Base-by-base conservation (phyloP, 1,140 invertebrate species). In the Tetramorium parvispinum region DNA sequence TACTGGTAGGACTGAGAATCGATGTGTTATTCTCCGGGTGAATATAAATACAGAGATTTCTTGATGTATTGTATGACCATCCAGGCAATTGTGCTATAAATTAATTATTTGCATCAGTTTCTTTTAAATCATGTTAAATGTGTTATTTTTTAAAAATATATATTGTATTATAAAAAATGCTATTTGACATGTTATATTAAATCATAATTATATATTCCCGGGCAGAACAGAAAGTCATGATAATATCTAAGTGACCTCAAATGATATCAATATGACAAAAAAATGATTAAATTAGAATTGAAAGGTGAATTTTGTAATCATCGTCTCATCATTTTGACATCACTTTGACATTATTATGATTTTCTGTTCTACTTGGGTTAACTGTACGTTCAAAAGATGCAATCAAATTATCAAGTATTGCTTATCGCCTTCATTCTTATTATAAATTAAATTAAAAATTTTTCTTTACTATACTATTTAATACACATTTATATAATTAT, bases 61-160 rank as follows among this genome's bases (percentile, higher is more conserved):
- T 95, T 43, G 97, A 97, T 13, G 96, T 97, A 89, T 97, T 97
- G 57, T 96, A 95, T 63, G 96, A 96, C 97, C 97, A 98, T 63
- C 97, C 97, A 21, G 96, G 95, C 82, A 97, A 95, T 83, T 96
- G 95, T 66, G 94, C 96, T 97, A 94, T 40, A 96, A 96, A 91
- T 87, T 77, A 83, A 73, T 86, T 73, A 51, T 77, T 88, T 55
- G 40, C 6, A 21, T 49, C 13, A 83, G n/a, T 13, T 88, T 61
- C 32, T 5, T 24, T 43, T 75, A 75, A 55, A 75, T 21, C 13
- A 53, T 53, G 10, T 71, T 32, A 32, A 27, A 43, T 66, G 21
- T 68, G 16, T 71, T 32, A 32, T 27, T 51, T 7, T 32, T 51
- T 51, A 11, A 49, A 18, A 27, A 46, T 24, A 32, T 32, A 32